Evolutionary conservation across 2,113 vertebrate genomes (phyloP), one percentile per base, ranked within the genome.

Genomic region (Tichodroma muraria): DNA sequence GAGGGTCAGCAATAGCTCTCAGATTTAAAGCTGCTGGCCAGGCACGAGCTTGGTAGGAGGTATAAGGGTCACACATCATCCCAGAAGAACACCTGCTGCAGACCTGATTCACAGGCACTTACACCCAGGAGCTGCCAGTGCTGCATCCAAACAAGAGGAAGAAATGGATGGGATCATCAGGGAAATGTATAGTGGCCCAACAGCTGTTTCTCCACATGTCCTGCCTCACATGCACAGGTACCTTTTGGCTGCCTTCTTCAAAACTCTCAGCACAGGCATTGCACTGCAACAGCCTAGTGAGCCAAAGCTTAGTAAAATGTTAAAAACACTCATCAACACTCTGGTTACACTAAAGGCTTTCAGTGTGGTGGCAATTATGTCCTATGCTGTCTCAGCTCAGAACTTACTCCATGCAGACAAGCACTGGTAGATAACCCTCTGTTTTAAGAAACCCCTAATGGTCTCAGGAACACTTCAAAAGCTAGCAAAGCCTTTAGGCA

Each of bases 131-230:
- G 71, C 85, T 96, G 91, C 89, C 89, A 75, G 44, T 0, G 1
- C 60, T 11, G 1, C 66, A 88, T 91, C 81, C 90, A 80, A 92
- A 82, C 5, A 22, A 88, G 71, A 85, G 66, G 71, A 82, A 85
- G 85, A 92, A 96, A 94, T 2, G 31, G 78, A 85, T 68, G 44
- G 78, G 80, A 89, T 89, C 91, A 64, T 85, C 92, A 89, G 28
- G 47, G 78, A 65, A 81, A 85, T 0, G 0, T 53, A 53, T 2
- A 37, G 61, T 82, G 90, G 79, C 92, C 88, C 66, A 80, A 33
- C 90, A 95, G 95, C 95, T 95, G 95, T 27, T 95, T 54, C 59
- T 70, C 85, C 79, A 77, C 88, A 79, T 56, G 81, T 16, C 45
- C 71, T 12, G 11, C 31, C 75, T 85, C 88, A 53, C 5, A 0